Base-by-base conservation (phyloP, 2,888 invertebrate genomes). In the Agriopis leucophaearia region DNA sequence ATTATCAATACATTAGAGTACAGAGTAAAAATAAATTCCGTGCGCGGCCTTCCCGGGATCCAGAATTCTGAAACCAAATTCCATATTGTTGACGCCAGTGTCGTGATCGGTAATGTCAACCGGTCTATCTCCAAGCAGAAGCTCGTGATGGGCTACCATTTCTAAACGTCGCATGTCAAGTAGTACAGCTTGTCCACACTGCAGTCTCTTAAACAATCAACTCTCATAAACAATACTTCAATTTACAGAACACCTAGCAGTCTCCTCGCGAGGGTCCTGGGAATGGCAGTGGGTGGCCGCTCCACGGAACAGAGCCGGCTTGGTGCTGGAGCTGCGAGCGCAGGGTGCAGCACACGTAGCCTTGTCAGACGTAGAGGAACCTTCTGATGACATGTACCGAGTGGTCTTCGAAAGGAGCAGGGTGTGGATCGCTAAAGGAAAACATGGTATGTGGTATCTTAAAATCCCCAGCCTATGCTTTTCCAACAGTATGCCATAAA, bases 251-350 rank as follows among this genome's bases (percentile, higher is more conserved):
- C 95, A 96, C 78, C 86, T 96, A 57, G 94, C 96, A 6, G 95
- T 96, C 13, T 96, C 96, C 0, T 94, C 95, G 0, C 89, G 94
- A 8, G 95, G 95, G 6, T 95, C 95, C 9, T 96, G 95, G 92
- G 95, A 95, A 56, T 96, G 95, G 90, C 95, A 96, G 74, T 96
- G 95, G 95, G 94, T 96, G 48, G 90, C 95, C 0, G 95, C 96
- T 0, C 96, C 96, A 0, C 88, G 95, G 52, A 96, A 96, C 80
- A 87, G 95, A 70, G 95, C 95, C 27, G 95, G 95, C 2, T 81
- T 96, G n/a, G 95, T 96, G 1, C 83, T 96, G 65, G 96, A 96
- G 78, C 86, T 96, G 12, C 88, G 94, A 54, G 92, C 95, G 0
- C 94, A 94, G 47, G 94, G 94, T 13, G 94, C 95, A 0, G 95